phyloP scores from a whole-genome alignment of 2,113 vertebrate genomes.

The Notechis scutatus region DNA sequence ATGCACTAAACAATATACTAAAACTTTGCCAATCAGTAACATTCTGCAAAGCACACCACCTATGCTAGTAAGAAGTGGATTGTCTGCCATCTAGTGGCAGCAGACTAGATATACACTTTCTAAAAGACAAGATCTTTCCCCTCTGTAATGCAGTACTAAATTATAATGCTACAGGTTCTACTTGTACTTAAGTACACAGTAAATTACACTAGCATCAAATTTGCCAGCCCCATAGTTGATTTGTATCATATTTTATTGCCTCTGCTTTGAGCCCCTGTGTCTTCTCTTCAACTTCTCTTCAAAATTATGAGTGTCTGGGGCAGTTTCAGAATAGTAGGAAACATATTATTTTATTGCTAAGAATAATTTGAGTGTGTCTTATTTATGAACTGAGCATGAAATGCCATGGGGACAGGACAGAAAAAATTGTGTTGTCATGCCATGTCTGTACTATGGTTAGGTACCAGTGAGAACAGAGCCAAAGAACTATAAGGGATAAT shows the following conservation, averaged over 20 bases:
- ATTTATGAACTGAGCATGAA: not conserved
- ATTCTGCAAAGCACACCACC: not conserved
- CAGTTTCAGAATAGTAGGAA: not conserved
- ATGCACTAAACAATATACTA: not conserved
- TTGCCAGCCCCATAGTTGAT: not conserved
- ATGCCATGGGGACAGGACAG: not conserved
- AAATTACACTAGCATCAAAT: not conserved
- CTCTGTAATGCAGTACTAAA: not conserved
- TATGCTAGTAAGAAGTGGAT: not conserved
- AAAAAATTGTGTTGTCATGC: not conserved
- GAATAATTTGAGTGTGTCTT: not conserved
- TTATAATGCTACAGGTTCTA: not conserved
- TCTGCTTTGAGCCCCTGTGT: not conserved
- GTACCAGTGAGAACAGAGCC: not conserved
- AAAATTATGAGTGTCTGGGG: not conserved
- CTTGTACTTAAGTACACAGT: not conserved
- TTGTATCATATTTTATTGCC: not conserved
- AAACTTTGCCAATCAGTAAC: not conserved
- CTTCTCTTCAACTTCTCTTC: not conserved
- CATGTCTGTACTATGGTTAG: not conserved
- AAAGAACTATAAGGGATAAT: not conserved
- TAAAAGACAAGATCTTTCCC: not conserved
- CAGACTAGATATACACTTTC: not conserved
- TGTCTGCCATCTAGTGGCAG: constrained; percentile 62
- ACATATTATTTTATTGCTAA: not conserved